These are phyloP conservation scores for Zaprionus obscuricornis DNA, from an alignment of 2,888 invertebrate genomes.

Conservation along the genomic window DNA sequence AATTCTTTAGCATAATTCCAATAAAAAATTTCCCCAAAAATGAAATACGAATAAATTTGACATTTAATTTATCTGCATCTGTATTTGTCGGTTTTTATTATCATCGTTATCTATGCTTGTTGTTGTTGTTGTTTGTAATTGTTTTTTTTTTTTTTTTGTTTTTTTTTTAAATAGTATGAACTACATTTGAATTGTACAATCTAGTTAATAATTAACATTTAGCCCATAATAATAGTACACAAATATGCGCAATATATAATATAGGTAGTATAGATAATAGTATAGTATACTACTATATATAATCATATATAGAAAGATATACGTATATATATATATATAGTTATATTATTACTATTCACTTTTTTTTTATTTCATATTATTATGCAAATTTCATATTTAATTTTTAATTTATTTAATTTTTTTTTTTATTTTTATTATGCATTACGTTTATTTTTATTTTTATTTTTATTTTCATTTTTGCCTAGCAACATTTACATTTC, in stretches of 20 bases:
- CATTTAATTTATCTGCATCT: too few species aligned
- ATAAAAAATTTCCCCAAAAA: too few species aligned
- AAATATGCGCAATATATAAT: conserved; percentile 56
- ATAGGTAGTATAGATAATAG: conserved; percentile 22
- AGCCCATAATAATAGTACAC: conserved; percentile 68
- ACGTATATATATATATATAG: conserved; percentile 28
- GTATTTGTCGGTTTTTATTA: conserved; percentile 48
- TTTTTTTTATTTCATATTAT: conserved; percentile 22
- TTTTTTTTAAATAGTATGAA: conserved; percentile 70
- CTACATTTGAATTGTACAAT: conserved; percentile 76
- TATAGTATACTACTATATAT: too few species aligned
- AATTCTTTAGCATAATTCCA: too few species aligned
- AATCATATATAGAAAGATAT: too few species aligned
- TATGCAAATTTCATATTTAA: conserved; percentile 10
- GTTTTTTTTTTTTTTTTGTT: too few species aligned
- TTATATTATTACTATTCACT: conserved; percentile 19
- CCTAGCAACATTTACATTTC: conserved; percentile 75
- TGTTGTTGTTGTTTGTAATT: conserved; percentile 15
- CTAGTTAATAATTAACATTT: conserved; percentile 77
- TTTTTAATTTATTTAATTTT: conserved; percentile 13
- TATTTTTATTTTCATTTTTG: too few species aligned
- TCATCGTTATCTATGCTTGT: conserved; percentile 44
- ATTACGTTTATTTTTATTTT: conserved; percentile 29
- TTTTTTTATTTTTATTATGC: conserved; percentile 24
- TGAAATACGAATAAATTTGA: too few species aligned